These are phyloP conservation scores for Mylabris phalerata DNA, from an alignment of 1,140 invertebrate genomes.

Conservation along the genomic window DNA sequence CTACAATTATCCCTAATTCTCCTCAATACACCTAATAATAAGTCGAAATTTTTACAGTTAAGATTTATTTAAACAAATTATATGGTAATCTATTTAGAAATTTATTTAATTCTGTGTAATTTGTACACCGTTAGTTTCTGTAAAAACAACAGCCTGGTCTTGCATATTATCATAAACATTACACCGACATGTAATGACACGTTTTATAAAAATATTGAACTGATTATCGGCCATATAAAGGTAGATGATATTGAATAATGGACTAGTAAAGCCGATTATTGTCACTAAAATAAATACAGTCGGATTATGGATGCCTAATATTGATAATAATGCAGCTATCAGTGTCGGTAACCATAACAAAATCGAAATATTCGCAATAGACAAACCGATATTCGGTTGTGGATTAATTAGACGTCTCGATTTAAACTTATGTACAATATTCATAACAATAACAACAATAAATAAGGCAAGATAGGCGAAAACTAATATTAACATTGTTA, in stretches of 20 bases:
- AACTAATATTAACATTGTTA: too few relatives aligned
- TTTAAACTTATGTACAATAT: too few relatives aligned
- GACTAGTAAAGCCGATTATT: background rate
- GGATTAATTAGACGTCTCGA: too few relatives aligned
- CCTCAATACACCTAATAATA: too few relatives aligned
- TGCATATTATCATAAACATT: slow-evolving; percentile 5
- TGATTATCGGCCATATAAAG: background rate
- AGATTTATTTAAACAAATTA: too few relatives aligned
- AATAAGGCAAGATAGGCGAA: too few relatives aligned
- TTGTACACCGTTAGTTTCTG: slow-evolving; percentile 6
- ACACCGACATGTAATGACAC: slow-evolving; percentile 10
- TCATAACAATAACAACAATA: slow-evolving; percentile 7
- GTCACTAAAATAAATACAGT: background rate
- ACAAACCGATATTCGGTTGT: background rate
- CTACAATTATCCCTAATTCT: too few relatives aligned
- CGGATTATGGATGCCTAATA: background rate
- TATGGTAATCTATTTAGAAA: too few relatives aligned
- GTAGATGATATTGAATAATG: slow-evolving; percentile 4
- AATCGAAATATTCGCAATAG: slow-evolving; percentile 1
- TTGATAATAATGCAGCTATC: background rate
- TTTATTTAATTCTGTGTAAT: background rate
- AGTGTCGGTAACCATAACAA: background rate
- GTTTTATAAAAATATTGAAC: slow-evolving; percentile 2
- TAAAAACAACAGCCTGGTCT: slow-evolving; percentile 7
- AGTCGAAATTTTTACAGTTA: too few relatives aligned